Conservation (phyloP, 2,888 invertebrate species). For the Apamea crenata region DNA sequence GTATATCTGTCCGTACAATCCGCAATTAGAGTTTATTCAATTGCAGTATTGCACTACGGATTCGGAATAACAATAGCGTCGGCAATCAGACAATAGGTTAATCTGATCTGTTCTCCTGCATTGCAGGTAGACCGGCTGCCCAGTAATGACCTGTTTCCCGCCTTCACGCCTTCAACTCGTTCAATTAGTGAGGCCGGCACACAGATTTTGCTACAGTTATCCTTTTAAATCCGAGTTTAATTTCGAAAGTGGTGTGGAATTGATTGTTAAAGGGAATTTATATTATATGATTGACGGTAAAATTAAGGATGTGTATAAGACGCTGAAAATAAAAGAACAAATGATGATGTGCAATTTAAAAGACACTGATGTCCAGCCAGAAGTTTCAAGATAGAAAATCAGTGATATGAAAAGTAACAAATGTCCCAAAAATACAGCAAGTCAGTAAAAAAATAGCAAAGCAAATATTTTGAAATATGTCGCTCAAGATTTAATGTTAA, state of each 20-base stretch:
- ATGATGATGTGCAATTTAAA: background rate
- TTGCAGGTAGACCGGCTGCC: constrained; percentile 58
- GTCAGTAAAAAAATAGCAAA: background rate
- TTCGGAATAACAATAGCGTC: constrained; percentile 56
- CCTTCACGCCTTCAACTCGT: constrained; percentile 50
- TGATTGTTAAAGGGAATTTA: background rate
- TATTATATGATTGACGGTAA: background rate
- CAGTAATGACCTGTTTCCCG: constrained; percentile 65
- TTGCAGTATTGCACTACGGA: constrained; percentile 40
- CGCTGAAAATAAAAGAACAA: background rate
- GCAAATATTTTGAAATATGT: constrained; percentile 17
- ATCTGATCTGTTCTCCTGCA: constrained; percentile 64
- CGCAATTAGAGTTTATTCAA: constrained; percentile 55
- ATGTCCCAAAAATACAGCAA: background rate
- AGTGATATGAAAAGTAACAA: background rate
- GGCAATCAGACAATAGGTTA: constrained; percentile 57
- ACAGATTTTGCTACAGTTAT: constrained; percentile 47
- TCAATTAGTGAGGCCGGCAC: constrained; percentile 48
- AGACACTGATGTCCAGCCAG: background rate
- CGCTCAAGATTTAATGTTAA: constrained; percentile 11
- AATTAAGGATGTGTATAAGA: background rate
- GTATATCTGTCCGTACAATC: constrained; percentile 9
- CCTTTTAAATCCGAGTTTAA: constrained; percentile 32
- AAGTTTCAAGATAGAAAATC: background rate
- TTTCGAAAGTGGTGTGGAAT: constrained; percentile 4